Conservation (phyloP, 2,113 vertebrate species). For the Silurus glanis region DNA sequence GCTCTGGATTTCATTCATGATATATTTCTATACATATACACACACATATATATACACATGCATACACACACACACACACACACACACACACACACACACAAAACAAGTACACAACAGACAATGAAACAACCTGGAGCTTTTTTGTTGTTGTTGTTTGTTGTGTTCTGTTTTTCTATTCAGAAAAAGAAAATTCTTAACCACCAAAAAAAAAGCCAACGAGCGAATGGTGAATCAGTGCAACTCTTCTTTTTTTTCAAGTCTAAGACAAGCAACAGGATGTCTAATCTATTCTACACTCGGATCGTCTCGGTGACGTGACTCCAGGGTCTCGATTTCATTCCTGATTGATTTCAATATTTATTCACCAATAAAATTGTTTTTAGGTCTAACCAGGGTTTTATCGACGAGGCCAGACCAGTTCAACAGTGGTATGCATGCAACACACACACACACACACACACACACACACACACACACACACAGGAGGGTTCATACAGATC, state of each 20-base stretch:
- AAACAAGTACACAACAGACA: slow-evolving; percentile 67
- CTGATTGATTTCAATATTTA: not conserved
- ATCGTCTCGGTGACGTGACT: slow-evolving; percentile 52
- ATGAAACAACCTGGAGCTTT: slow-evolving; percentile 75
- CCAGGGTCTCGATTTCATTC: slow-evolving; percentile 50
- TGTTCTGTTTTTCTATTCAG: slow-evolving; percentile 76
- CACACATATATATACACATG: slow-evolving; percentile 73
- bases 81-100: slow-evolving; percentile 64
- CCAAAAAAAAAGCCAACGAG: slow-evolving; percentile 64
- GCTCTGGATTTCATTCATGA: slow-evolving; percentile 64
- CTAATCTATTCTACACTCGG: slow-evolving; percentile 65
- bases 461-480: slow-evolving; percentile 39
- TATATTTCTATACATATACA: slow-evolving; percentile 49
- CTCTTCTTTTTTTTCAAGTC: slow-evolving; percentile 79
- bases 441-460: slow-evolving; percentile 39
- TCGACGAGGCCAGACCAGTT: slow-evolving; percentile 27
- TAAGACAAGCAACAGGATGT: slow-evolving; percentile 76
- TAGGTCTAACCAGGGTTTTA: slow-evolving; percentile 35
- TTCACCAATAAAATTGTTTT: slow-evolving; percentile 42
- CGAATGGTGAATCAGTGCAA: slow-evolving; percentile 89
- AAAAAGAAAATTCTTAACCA: slow-evolving; percentile 72
- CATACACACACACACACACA: slow-evolving; percentile 65
- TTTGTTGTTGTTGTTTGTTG: slow-evolving; percentile 68
- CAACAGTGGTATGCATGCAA: slow-evolving; percentile 43
- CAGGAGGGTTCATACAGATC: slow-evolving; percentile 63